Conservation (phyloP, 2,113 vertebrate species). For the Saguinus imperator region DNA sequence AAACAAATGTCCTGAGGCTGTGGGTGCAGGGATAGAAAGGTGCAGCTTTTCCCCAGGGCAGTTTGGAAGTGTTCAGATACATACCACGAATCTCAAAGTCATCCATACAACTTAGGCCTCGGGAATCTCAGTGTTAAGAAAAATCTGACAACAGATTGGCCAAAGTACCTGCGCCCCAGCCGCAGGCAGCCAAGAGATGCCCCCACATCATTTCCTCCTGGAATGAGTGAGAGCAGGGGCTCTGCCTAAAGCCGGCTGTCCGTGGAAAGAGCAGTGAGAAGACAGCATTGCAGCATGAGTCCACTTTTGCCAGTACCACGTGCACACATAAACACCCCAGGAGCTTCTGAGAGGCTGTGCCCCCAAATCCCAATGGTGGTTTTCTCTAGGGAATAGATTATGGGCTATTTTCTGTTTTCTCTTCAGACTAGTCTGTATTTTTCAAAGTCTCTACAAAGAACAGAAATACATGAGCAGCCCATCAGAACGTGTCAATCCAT, state of each 20-base stretch:
- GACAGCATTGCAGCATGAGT: background rate
- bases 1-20: background rate
- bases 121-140: background rate
- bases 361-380: background rate
- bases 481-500: background rate
- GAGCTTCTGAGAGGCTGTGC: background rate
- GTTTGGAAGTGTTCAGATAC: background rate
- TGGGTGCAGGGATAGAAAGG: accelerated
- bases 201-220: accelerated
- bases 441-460: background rate
- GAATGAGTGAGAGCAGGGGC: background rate
- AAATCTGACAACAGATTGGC: background rate
- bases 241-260: accelerated
- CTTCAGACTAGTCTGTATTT: background rate
- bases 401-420: background rate
- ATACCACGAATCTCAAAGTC: background rate
- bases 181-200: accelerated
- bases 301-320: accelerated
- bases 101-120: background rate
- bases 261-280: background rate
- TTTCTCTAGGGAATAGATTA: background rate
- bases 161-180: accelerated
- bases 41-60: accelerated
- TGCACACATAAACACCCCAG: background rate
- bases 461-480: background rate